phyloP scores from a whole-genome alignment of 2,888 invertebrate genomes.

The Odontocolon sp. region DNA sequence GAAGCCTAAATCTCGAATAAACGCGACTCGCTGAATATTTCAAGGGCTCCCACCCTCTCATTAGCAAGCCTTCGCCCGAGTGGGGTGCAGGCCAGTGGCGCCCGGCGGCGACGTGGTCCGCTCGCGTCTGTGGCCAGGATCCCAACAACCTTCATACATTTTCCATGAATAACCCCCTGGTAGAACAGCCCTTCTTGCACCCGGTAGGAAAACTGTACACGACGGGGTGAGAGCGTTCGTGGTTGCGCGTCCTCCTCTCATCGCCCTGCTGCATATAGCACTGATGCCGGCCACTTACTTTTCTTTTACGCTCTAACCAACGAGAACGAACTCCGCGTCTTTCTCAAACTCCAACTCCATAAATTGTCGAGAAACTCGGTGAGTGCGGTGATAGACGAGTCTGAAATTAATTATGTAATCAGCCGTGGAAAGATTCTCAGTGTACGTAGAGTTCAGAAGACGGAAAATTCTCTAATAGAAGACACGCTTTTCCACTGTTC shows the following conservation, averaged over 20 bases:
- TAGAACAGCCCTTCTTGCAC: conserved; percentile 47
- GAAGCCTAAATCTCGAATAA: conserved; percentile 65
- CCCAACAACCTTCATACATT: conserved; percentile 75
- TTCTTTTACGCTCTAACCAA: conserved; percentile 27
- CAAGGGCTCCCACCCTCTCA: conserved; percentile 56
- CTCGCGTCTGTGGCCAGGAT: conserved; percentile 59
- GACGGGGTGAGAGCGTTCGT: conserved; percentile 26
- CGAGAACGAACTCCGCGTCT: conserved; percentile 28
- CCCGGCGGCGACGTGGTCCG: conserved; percentile 51
- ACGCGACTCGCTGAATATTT: conserved; percentile 64
- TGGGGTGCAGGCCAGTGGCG: conserved; percentile 48
- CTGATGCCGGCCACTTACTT: conserved; percentile 52
- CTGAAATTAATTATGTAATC: conserved; percentile 43
- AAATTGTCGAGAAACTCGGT: conserved; percentile 23
- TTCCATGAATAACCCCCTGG: conserved; percentile 70
- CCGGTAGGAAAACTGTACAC: conserved; percentile 16
- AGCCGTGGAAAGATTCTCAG: neutral
- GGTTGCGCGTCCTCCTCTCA: conserved; percentile 32
- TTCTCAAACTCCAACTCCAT: conserved; percentile 7
- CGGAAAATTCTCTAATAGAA: neutral
- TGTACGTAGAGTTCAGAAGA: neutral
- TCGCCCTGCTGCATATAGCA: conserved; percentile 45
- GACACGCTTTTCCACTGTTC: no score
- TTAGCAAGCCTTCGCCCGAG: conserved; percentile 63
- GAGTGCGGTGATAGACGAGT: conserved; percentile 18